Evolutionary conservation across 2,888 invertebrate species (phyloP), one percentile per base, ranked within the genome.

Genomic region (Rhingia rostrata): DNA sequence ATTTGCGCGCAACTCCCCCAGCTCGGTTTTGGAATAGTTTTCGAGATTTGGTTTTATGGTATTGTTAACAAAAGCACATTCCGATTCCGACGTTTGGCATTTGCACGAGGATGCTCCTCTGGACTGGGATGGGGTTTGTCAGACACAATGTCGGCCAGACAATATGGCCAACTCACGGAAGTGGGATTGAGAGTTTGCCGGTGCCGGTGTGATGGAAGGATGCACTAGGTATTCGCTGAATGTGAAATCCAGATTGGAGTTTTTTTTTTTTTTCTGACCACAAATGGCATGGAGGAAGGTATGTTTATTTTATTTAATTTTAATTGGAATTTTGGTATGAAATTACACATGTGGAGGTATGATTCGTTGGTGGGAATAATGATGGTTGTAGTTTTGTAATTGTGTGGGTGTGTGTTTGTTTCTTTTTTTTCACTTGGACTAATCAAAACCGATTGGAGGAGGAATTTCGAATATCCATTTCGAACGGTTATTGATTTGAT

Each of bases 261-360:
- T 41, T 72, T 82, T 75, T 72, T 82, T 77, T 82, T 82, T 66
- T 72, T 66, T 67, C 43, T 53, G 9, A 45, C 77, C 82, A 41
- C 73, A 83, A 78, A 61, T 54, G 39, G 64, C 61, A 58, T 45
- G 63, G 45, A 58, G 32, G 45, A 39, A 39, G 74, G 74, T 54
- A 43, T 74, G 69, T 83, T 73, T 79, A 69, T 73, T 79, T 78
- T 45, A 83, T 78, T 63, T 78, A 83, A 56, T 69, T 69, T 83
- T 83, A 83, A 83, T 83, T 83, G 78, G 79, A 83, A 69, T 67
- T 79, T 77, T 51, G 47, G 79, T 73, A 64, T 69, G 54, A 69
- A 83, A 83, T 73, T 58, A 73, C 73, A 69, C 58, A 61, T 58
- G 35, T 63, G n/a, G 54, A 6, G 35, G 39, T 56, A 37, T 45